Evolutionary conservation across 30 jellyfish, hydroid and myxozoan species (phyloP), one percentile per base, ranked within the genome.

Genomic region (Rhopilema esculentum): DNA sequence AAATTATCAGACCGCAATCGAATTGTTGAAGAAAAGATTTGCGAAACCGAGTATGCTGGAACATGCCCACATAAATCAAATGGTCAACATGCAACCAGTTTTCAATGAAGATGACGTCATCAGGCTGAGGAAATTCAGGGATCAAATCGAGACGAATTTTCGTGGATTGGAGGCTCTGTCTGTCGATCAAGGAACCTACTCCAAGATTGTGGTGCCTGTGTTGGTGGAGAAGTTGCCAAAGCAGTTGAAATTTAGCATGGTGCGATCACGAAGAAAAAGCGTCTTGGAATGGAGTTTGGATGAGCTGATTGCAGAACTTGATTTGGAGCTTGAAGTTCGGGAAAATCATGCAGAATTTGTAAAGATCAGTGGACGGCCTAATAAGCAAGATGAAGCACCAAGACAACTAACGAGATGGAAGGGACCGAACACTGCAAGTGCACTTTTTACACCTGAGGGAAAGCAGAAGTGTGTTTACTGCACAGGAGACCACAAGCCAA

Each of bases 161-260:
- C 4, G 82, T 4, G 82, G 82, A 19, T 61, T 71, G 23, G 82
- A 71, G 65, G 63, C 82, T 27, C 12, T 49, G 33, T 32, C 71
- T 31, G 85, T 74, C 18, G 85, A 74, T 50, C n/a, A 74, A 21
- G 18, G 21, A 1, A 74, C 85, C 17, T 74, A 32, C 72, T 74
- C 72, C n/a, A 21, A 2, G 40, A 74, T 74, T 8, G 72, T 74
- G 1, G 85, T 74, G 18, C 85, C 85, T 1, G 85, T 33, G 2
- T 32, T 74, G 72, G 26, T 74, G 72, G 85, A 74, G 23, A 74
- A 74, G n/a, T 68, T 74, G 21, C 85, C 72, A 33, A 49, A 74
- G 49, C 49, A 51, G 6, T 18, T 78, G 6, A 30, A 22, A 1
- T n/a, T 78, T 8, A 29, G 68, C 23, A 78, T 53, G 88, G 64